Conservation (phyloP, 1,140 invertebrate genomes). For the Ooceraea biroi region DNA sequence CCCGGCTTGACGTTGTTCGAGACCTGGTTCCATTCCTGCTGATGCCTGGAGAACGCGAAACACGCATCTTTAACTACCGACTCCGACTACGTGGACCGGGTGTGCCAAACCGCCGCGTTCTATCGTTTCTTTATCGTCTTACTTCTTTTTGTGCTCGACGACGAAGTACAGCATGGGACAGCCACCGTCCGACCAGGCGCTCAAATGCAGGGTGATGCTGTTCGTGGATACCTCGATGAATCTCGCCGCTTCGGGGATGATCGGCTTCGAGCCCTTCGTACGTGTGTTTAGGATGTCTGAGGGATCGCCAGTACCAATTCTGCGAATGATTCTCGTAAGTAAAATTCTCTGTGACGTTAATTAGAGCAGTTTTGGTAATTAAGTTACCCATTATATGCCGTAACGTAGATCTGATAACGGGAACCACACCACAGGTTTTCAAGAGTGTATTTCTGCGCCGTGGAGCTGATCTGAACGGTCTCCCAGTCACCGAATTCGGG, state of each 20-base stretch:
- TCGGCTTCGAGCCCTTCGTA: slow-evolving; percentile 95
- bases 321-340: slow-evolving; percentile 77
- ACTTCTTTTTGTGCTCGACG: slow-evolving; percentile 98
- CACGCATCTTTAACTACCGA: background rate
- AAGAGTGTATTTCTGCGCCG: slow-evolving; percentile 93
- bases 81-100: background rate
- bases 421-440: slow-evolving; percentile 96
- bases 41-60: slow-evolving; percentile 86
- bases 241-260: slow-evolving; percentile 94
- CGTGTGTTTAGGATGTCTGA: slow-evolving; percentile 94
- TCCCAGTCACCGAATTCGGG: slow-evolving; percentile 97
- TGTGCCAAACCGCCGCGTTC: background rate
- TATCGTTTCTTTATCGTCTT: slow-evolving; percentile 79
- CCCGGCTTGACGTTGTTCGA: slow-evolving; percentile 96
- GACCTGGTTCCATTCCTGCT: slow-evolving; percentile 96
- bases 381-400: slow-evolving; percentile 94
- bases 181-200: slow-evolving; percentile 97
- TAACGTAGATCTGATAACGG: slow-evolving; percentile 96
- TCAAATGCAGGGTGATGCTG: slow-evolving; percentile 95
- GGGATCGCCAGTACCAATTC: slow-evolving; percentile 95
- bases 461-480: slow-evolving; percentile 91
- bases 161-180: slow-evolving; percentile 98
- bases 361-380: background rate
- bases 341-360: background rate
- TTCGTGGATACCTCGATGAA: slow-evolving; percentile 97